A percentile compares a stretch with the other conserved stretches of the same genome.
These are phyloP conservation scores for Heterotilapia buettikoferi DNA, from an alignment of 2,113 vertebrate species.

Conservation along the genomic window DNA sequence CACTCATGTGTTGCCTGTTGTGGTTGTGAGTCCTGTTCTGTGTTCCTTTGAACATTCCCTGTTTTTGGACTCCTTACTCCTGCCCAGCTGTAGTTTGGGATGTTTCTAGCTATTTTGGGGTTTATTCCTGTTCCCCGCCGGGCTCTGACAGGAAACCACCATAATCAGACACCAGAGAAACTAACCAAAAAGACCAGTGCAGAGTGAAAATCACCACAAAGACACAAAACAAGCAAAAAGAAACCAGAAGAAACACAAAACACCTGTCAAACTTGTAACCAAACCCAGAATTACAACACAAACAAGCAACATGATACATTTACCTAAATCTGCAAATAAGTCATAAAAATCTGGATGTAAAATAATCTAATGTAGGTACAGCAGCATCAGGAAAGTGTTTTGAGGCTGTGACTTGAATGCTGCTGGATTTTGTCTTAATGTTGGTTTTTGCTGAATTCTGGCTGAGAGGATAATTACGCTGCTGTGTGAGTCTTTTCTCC, in stretches of 20 bases:
- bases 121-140: neutral
- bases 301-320: neutral
- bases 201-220: neutral
- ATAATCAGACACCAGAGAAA: neutral
- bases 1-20: neutral
- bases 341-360: neutral
- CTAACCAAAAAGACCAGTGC: neutral
- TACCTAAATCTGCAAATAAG: neutral
- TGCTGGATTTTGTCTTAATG: neutral
- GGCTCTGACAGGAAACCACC: neutral
- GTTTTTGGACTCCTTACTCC: neutral
- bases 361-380: rapidly evolving
- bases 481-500: neutral
- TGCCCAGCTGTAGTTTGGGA: neutral
- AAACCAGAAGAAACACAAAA: neutral
- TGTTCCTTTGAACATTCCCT: neutral
- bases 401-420: neutral
- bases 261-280: neutral
- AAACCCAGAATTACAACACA: neutral
- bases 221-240: neutral
- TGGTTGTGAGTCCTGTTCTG: neutral
- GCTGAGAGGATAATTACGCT: neutral
- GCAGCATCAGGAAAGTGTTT: neutral
- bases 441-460: neutral
- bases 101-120: neutral